A percentile compares a stretch with the other conserved stretches of the same genome.
Evolutionary conservation across 1,140 invertebrate genomes (phyloP).

Genomic region (Plodia interpunctella): DNA sequence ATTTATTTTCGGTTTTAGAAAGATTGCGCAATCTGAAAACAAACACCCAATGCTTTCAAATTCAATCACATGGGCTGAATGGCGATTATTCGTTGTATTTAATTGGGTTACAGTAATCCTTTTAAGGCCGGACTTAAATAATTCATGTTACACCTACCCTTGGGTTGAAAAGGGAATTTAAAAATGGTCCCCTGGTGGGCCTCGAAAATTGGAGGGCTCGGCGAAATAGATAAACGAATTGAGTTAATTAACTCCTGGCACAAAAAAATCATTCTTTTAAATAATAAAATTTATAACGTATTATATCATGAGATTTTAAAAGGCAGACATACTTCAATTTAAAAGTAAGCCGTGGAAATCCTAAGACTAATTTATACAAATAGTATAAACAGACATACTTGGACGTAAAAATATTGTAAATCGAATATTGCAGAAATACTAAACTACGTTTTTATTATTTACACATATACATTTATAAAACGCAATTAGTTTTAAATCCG

Average conservation of each 20-base stretch:
- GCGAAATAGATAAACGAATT: slow-evolving; percentile 7
- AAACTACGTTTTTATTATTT: no score
- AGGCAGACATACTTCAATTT: no score
- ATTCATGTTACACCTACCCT: slow-evolving; percentile 8
- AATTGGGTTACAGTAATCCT: slow-evolving; percentile 5
- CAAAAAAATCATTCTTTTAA: neutral
- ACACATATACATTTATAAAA: no score
- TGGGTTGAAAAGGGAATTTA: neutral
- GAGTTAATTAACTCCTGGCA: slow-evolving; percentile 5
- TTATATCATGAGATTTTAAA: no score
- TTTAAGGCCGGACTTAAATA: slow-evolving; percentile 8
- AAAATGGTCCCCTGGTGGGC: slow-evolving; percentile 6
- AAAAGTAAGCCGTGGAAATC: no score
- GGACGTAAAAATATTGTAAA: no score
- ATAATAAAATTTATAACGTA: no score
- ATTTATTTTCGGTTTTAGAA: no score
- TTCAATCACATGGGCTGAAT: neutral
- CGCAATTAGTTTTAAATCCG: no score
- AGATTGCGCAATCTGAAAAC: neutral
- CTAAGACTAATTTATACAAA: no score
- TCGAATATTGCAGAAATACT: no score
- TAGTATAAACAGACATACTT: no score
- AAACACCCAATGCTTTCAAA: neutral
- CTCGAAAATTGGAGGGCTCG: neutral
- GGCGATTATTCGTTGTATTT: slow-evolving; percentile 8